These are phyloP conservation scores for Poecilia latipinna DNA, from an alignment of 2,113 vertebrate genomes.

Conservation along the genomic window DNA sequence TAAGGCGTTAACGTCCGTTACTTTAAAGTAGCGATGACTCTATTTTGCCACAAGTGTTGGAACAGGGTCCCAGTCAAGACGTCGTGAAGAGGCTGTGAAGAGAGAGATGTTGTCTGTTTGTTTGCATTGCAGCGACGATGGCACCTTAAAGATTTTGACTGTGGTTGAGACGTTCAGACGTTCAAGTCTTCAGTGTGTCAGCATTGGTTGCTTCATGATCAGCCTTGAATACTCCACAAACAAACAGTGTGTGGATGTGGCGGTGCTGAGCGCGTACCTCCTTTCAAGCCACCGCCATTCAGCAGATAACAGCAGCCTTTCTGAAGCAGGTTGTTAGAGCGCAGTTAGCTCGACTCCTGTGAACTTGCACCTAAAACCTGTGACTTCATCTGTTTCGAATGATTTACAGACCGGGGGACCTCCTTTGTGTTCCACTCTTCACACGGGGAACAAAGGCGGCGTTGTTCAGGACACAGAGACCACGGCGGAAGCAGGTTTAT, in stretches of 20 bases:
- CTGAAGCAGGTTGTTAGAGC: slow-evolving; percentile 25
- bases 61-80: too few relatives aligned
- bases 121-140: too few relatives aligned
- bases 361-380: slow-evolving; percentile 64
- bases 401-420: slow-evolving; percentile 67
- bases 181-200: neutral
- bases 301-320: slow-evolving; percentile 19
- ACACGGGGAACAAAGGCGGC: slow-evolving; percentile 71
- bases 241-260: neutral
- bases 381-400: slow-evolving; percentile 66
- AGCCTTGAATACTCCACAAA: neutral
- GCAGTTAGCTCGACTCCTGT: slow-evolving; percentile 48
- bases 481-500: slow-evolving; percentile 50
- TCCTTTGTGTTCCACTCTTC: slow-evolving; percentile 51
- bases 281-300: slow-evolving; percentile 38
- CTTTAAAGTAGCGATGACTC: too few relatives aligned
- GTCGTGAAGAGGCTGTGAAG: too few relatives aligned
- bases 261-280: slow-evolving; percentile 10
- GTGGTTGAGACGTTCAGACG: too few relatives aligned
- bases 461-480: slow-evolving; percentile 62
- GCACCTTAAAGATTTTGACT: too few relatives aligned
- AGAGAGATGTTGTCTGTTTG: too few relatives aligned
- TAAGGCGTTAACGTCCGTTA: too few relatives aligned
- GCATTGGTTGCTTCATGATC: neutral
- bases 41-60: too few relatives aligned